Base-by-base conservation (phyloP, 2,113 vertebrate genomes). In the Halichoerus grypus region DNA sequence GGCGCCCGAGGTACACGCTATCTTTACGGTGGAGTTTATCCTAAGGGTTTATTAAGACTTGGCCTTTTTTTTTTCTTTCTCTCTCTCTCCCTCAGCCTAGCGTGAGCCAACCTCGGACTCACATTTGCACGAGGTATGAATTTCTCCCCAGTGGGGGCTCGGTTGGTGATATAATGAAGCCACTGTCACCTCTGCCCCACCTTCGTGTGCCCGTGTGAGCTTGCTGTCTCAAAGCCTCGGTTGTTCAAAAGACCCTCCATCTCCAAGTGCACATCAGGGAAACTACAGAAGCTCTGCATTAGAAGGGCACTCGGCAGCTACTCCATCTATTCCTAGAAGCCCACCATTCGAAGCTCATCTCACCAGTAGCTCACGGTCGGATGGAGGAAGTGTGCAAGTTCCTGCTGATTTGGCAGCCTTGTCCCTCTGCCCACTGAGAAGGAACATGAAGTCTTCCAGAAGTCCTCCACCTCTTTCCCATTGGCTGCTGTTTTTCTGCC, bases 21-120 rank as follows among this genome's bases (percentile, higher is more conserved):
- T 59, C 87, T 97, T 89, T 95, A 69, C 39, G 74, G 74, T 90
- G 77, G 81, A 85, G 49, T 93, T 97, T 96, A 95, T 96, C 72
- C 77, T 61, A 57, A 93, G 83, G 94, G 82, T 92, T 96, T 95
- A 88, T 98, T 91, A 92, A 91, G 53, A 67, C 31, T 72, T 80
- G 63, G 89, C 4, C 36, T 15, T 18, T 92, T 67, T 57, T 72
- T n/a, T 15, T 21, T 12, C 28, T 26, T 53, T 59, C 3, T 84
- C 10, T 77, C 39, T 93, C 19, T 21, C 10, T 15, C 7, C 57
- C 16, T 31, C 31, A 81, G 36, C 39, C 3, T 15, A 55, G 21
- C 13, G 53, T 7, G 14, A 91, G 65, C 65, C 71, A 93, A 92
- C n/a, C 36, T 91, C 57, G 81, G 21, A 63, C 7, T 86, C 42